These are phyloP conservation scores for Indicator indicator DNA, from an alignment of 2,113 vertebrate genomes.

Conservation along the genomic window DNA sequence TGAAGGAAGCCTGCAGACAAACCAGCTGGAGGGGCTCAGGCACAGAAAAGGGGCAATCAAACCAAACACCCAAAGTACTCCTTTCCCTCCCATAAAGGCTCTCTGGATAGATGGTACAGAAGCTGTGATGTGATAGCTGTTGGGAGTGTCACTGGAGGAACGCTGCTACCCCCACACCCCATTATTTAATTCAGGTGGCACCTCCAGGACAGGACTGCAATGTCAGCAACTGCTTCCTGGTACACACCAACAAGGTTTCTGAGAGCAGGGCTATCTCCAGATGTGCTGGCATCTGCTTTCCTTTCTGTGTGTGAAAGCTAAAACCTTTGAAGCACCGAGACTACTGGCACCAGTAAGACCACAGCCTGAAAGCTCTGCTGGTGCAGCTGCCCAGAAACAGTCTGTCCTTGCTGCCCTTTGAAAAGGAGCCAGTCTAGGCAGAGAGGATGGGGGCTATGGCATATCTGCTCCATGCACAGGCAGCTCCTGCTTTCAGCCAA, in stretches of 20 bases:
- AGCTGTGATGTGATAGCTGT: not conserved
- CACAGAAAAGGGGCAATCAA: not conserved
- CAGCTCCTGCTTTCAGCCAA: not conserved
- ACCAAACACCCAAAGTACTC: not conserved
- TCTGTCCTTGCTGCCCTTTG: not conserved
- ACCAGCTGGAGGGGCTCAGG: not conserved
- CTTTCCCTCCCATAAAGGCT: not conserved
- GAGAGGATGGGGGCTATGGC: rapidly evolving
- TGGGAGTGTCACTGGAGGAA: not conserved
- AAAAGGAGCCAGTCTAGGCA: not conserved
- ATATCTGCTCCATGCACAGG: not conserved
- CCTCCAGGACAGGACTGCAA: not conserved
- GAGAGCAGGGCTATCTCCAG: not conserved
- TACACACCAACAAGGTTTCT: not conserved
- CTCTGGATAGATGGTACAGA: not conserved
- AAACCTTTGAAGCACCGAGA: not conserved
- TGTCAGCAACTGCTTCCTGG: not conserved
- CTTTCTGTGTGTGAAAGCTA: not conserved
- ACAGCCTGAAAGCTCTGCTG: not conserved
- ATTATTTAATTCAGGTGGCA: not conserved
- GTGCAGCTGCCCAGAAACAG: not conserved
- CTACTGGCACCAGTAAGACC: not conserved
- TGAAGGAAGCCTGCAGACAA: not conserved
- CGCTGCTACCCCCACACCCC: not conserved
- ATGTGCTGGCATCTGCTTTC: not conserved